Percentiles rank a stretch among this genome's conserved stretches.
These are phyloP conservation scores for Antheraea mylitta DNA, from an alignment of 1,140 invertebrate species.

Conservation along the genomic window DNA sequence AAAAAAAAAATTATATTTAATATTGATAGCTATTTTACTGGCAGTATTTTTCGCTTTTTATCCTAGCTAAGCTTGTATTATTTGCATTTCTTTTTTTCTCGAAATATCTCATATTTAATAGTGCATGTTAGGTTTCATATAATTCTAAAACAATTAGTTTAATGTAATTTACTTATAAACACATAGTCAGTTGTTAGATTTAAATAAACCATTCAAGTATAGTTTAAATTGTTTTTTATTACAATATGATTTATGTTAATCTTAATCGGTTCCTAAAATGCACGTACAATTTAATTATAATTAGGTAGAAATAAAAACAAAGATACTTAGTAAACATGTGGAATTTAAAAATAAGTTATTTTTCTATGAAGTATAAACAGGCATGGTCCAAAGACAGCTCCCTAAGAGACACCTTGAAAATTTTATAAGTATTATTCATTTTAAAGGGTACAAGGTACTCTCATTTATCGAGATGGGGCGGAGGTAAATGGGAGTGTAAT, in stretches of 20 bases:
- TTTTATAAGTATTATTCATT: not conserved
- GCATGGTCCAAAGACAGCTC: not conserved
- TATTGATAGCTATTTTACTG: slow-evolving; percentile 45
- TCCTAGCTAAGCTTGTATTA: slow-evolving; percentile 72
- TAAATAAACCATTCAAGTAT: too few species aligned
- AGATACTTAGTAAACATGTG: too few species aligned
- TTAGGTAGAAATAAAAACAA: too few species aligned
- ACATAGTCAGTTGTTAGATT: too few species aligned
- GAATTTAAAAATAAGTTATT: too few species aligned
- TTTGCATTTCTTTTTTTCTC: slow-evolving; percentile 9
- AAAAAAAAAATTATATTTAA: not conserved
- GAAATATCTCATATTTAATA: slow-evolving; percentile 48
- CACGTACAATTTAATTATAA: too few species aligned
- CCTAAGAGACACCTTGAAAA: not conserved
- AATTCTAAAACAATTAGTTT: slow-evolving; percentile 15
- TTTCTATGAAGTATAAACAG: too few species aligned
- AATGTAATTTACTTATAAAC: not conserved
- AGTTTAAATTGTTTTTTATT: too few species aligned
- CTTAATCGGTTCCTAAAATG: too few species aligned
- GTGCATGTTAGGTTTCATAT: slow-evolving; percentile 46
- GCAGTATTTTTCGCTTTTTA: slow-evolving; percentile 66
- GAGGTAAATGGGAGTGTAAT: slow-evolving; percentile 64
- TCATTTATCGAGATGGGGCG: slow-evolving; percentile 82
- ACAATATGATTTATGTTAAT: too few species aligned
- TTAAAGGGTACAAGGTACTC: slow-evolving; percentile 82